phyloP scores from a whole-genome alignment of 2,797 vertebrate species.

The Rhynchotus rufescens region DNA sequence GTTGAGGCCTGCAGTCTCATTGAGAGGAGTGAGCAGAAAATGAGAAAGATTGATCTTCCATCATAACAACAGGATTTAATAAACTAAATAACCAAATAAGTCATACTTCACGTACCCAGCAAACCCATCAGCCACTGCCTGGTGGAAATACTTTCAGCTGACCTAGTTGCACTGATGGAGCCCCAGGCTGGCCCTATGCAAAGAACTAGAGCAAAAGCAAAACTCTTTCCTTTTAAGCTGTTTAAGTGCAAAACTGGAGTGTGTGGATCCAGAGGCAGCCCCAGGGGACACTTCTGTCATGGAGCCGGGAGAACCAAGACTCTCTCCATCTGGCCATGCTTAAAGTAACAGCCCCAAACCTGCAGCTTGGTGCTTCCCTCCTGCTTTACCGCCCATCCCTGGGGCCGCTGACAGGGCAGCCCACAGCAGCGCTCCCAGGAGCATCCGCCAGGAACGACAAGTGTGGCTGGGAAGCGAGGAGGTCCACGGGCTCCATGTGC shows the following conservation, averaged over 20 bases:
- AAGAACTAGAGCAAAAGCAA: not conserved
- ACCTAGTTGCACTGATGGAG: not conserved
- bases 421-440: not conserved
- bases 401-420: not conserved
- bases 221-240: not conserved
- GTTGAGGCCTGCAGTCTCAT: not conserved
- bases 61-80: not conserved
- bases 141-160: not conserved
- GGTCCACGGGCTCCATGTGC: conserved; percentile 9
- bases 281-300: too few relatives aligned
- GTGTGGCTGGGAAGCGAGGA: conserved; percentile 4
- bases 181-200: not conserved
- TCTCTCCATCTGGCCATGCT: not conserved
- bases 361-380: not conserved
- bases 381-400: not conserved
- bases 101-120: not conserved
- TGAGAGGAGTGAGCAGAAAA: not conserved
- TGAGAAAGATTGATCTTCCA: not conserved
- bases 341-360: not conserved
- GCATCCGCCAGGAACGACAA: not conserved
- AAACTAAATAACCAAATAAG: not conserved
- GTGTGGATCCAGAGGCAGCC: fast-evolving
- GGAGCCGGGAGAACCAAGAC: fast-evolving
- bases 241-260: not conserved
- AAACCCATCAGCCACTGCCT: not conserved